Base-by-base conservation (phyloP, 1,140 invertebrate genomes). In the Maconellicoccus hirsutus region DNA sequence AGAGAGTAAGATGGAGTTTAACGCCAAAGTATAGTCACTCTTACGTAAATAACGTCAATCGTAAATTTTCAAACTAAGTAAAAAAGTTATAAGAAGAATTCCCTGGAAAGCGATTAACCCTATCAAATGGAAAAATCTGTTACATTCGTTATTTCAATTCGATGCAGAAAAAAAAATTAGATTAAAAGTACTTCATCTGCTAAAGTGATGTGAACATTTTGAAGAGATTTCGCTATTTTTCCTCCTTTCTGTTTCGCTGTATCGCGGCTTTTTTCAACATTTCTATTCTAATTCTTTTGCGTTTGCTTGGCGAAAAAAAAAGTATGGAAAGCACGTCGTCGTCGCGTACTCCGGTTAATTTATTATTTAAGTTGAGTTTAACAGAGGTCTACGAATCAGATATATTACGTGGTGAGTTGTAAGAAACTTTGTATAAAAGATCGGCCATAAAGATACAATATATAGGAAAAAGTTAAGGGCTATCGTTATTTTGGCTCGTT, bases 361-460 rank as follows among this genome's bases (percentile, higher is more conserved):
- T 66, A 66, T 66, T 23, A 66, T 66, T 66, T 25, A 25, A 66
- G 22, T 66, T 23, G 22, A 26, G 12, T 52, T 52, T 52, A 16
- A 52, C n/a, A 52, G 42, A 52, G 42, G 42, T 52, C 42, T 16
- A 19, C 10, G n/a, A 19, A 52, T 52, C 42, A 52, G 25, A 66
- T 66, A 25, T 66, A 66, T 23, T 25, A 66, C 61, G 61, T 66
- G 61, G 61, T 19, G 61, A 66, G 61, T 66, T 66, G 61, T 66
- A 25, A 66, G 25, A 66, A 66, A 66, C 10, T 66, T 66, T 66
- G 61, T 66, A 25, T 66, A 66, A 66, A 66, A 66, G 61, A 66
- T 66, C 61, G 61, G 10, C 61, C 61, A 66, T 66, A 66, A 66
- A 66, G 61, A 66, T 66, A 66, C 61, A 66, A 66, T 66, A 66